A percentile compares a stretch with the other conserved stretches of the same genome.
phyloP scores from a whole-genome alignment of 2,113 vertebrate species.

The Protobothrops flavoviridis region DNA sequence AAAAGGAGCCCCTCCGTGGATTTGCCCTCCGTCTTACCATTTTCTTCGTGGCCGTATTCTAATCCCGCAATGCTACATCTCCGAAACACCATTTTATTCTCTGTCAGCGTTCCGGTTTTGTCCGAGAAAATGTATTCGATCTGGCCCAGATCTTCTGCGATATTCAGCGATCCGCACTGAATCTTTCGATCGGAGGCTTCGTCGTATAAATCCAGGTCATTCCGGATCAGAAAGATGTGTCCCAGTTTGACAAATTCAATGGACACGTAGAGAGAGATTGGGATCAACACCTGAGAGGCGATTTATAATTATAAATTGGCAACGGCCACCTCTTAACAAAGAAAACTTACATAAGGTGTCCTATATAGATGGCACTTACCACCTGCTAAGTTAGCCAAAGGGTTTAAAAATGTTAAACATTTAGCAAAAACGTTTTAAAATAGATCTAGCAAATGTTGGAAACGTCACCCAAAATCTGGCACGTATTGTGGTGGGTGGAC shows the following conservation, averaged over 20 bases:
- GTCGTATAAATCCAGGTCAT: constrained; percentile 87
- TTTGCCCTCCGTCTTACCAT: constrained; percentile 72
- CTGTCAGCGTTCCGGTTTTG: constrained; percentile 95
- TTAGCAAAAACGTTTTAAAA: too few relatives aligned
- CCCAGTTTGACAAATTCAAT: constrained; percentile 96
- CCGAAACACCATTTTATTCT: constrained; percentile 96
- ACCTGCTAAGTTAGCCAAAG: too few relatives aligned
- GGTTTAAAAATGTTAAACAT: too few relatives aligned
- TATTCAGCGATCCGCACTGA: constrained; percentile 91
- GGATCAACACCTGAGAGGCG: constrained; percentile 87
- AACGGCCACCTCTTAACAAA: too few relatives aligned
- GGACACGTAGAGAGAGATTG: constrained; percentile 93
- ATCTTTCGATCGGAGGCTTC: constrained; percentile 79
- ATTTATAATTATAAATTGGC: too few relatives aligned
- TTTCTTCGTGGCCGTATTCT: constrained; percentile 90
- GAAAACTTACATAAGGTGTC: too few relatives aligned
- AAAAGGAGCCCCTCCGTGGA: not conserved
- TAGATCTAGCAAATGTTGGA: too few relatives aligned
- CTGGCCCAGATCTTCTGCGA: constrained; percentile 92
- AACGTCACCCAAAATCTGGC: too few relatives aligned
- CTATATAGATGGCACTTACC: too few relatives aligned
- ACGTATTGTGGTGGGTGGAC: too few relatives aligned
- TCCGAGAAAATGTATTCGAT: constrained; percentile 94
- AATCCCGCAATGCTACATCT: constrained; percentile 90
- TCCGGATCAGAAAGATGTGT: constrained; percentile 92